Conservation (phyloP, 2,888 invertebrate species). For the Ophion ellenae region DNA sequence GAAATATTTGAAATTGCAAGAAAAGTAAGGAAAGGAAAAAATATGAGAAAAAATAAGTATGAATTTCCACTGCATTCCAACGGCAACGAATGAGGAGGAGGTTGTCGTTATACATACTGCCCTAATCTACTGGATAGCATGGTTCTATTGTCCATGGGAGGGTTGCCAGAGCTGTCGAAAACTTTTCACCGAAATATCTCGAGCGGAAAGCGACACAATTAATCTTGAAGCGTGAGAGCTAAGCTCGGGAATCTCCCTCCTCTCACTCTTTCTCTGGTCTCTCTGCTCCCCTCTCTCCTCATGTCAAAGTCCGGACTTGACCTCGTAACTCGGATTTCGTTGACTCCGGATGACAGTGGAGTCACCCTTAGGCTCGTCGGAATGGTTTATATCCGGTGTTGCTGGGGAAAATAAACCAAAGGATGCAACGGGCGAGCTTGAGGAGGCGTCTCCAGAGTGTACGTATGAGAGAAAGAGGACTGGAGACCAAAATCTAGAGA, state of each 20-base stretch:
- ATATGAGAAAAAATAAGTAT: no score
- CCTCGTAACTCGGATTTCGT: slow-evolving; percentile 75
- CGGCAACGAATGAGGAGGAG: not conserved
- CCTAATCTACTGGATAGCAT: slow-evolving; percentile 27
- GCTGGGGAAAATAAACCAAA: slow-evolving; percentile 52
- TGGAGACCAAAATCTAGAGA: slow-evolving; percentile 4
- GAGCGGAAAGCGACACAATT: slow-evolving; percentile 70
- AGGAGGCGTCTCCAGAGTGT: not conserved
- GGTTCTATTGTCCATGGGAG: slow-evolving; percentile 6
- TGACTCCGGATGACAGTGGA: slow-evolving; percentile 72
- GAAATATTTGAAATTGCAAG: not conserved
- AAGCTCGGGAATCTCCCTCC: slow-evolving; percentile 33
- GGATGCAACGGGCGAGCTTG: slow-evolving; percentile 47
- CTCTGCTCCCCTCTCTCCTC: not conserved
- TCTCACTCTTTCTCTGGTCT: not conserved
- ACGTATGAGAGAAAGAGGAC: no score
- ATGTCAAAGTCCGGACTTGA: slow-evolving; percentile 61
- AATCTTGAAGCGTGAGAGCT: slow-evolving; percentile 68
- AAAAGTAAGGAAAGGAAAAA: no score
- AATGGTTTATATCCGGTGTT: slow-evolving; percentile 47
- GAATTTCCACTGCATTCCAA: not conserved
- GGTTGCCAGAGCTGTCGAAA: slow-evolving; percentile 28
- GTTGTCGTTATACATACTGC: not conserved
- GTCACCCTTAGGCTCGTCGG: slow-evolving; percentile 34
- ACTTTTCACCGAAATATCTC: slow-evolving; percentile 52